Conservation (phyloP, 2,797 vertebrate genomes). For the Acipenser oxyrinchus region DNA sequence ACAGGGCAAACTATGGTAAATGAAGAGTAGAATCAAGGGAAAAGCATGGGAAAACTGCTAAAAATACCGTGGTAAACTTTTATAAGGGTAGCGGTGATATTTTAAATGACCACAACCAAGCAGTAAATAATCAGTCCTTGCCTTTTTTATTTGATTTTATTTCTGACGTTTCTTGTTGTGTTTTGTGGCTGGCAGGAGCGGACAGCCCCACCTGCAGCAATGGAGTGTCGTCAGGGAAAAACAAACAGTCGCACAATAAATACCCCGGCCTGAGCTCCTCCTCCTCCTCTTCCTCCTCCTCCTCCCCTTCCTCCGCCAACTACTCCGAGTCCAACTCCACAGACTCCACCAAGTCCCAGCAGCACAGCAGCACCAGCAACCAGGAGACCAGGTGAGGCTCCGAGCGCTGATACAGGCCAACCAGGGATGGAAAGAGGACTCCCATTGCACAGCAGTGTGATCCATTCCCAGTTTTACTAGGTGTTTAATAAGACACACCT, state of each 20-base stretch:
- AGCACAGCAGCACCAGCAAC: constrained; percentile 89
- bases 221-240: constrained; percentile 77
- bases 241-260: constrained; percentile 83
- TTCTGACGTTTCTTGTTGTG: constrained; percentile 18
- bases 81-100: no score
- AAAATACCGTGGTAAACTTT: no score
- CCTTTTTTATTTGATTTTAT: not conserved
- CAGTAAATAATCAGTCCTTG: no score
- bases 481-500: no score
- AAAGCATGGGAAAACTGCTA: no score
- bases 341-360: constrained; percentile 95
- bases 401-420: no score
- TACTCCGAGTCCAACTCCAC: constrained; percentile 97
- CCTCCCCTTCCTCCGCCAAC: constrained; percentile 92
- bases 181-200: constrained; percentile 57
- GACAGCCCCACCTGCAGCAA: constrained; percentile 97
- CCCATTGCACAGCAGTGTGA: no score
- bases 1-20: no score
- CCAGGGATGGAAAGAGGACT: no score
- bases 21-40: no score
- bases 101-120: no score
- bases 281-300: constrained; percentile 81
- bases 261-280: constrained; percentile 82
- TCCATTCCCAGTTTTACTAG: no score
- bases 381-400: constrained; percentile 86